Evolutionary conservation across 2,113 vertebrate genomes (phyloP).

Genomic region (Acrocephalus arundinaceus): DNA sequence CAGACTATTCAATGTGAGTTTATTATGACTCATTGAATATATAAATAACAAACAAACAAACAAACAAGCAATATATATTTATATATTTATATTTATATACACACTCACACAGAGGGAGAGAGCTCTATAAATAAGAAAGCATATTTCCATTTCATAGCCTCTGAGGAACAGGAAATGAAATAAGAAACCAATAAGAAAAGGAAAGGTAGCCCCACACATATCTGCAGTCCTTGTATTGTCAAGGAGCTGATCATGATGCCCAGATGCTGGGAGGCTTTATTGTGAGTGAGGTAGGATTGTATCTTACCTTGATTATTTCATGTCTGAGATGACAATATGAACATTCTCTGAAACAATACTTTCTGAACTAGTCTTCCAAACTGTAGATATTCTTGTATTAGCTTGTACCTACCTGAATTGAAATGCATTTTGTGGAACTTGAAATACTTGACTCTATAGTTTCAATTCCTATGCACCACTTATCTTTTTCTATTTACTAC

Average conservation of each 20-base stretch:
- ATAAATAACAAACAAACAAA: background rate
- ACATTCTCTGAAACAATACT: too few species aligned
- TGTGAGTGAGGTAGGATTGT: background rate
- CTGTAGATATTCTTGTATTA: too few species aligned
- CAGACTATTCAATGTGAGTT: background rate
- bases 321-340: too few species aligned
- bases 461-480: too few species aligned
- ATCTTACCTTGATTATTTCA: too few species aligned
- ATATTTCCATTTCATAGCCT: background rate
- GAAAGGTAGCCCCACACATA: background rate
- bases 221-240: background rate
- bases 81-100: background rate
- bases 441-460: too few species aligned
- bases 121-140: background rate
- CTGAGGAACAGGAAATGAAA: background rate
- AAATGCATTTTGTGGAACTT: too few species aligned
- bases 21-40: background rate
- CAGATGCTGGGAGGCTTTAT: background rate
- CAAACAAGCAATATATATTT: too few species aligned
- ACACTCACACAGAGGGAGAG: background rate
- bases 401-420: too few species aligned
- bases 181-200: background rate
- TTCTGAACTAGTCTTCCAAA: too few species aligned
- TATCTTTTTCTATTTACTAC: too few species aligned
- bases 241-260: background rate